These are phyloP conservation scores for Eulithis prunata DNA, from an alignment of 2,888 invertebrate species.

Conservation along the genomic window DNA sequence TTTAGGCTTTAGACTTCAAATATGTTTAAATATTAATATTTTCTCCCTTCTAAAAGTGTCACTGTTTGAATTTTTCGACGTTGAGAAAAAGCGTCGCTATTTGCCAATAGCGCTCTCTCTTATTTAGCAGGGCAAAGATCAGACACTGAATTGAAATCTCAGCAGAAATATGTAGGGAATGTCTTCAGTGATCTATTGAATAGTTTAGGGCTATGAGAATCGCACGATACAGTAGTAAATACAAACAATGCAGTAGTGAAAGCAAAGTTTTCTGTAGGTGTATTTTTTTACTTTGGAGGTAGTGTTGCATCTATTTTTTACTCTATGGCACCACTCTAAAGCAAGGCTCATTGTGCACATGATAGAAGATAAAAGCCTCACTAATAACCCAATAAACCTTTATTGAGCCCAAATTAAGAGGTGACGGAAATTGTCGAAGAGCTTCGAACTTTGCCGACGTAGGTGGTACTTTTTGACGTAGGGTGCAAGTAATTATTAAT, in stretches of 20 bases:
- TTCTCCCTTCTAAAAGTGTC: too few species aligned
- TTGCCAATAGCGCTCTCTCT: too few species aligned
- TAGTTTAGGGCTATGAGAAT: background rate
- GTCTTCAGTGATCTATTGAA: constrained; percentile 13
- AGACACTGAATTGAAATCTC: too few species aligned
- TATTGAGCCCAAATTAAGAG: constrained; percentile 62
- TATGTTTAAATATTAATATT: too few species aligned
- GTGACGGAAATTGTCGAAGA: constrained; percentile 56
- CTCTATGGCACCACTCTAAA: constrained; percentile 45
- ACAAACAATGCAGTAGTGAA: too few species aligned
- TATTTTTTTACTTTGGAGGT: constrained; percentile 14
- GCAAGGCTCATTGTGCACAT: constrained; percentile 60
- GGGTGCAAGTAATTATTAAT: constrained; percentile 51
- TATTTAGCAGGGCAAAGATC: too few species aligned
- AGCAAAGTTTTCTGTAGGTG: background rate
- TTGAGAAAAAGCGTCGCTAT: too few species aligned
- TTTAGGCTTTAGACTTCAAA: too few species aligned
- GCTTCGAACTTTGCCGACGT: constrained; percentile 50
- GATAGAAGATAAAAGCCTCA: constrained; percentile 60
- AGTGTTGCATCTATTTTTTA: constrained; percentile 25
- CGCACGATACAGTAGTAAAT: too few species aligned
- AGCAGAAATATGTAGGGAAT: too few species aligned
- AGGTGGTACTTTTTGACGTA: constrained; percentile 36
- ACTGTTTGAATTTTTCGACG: too few species aligned
- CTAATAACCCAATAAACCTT: constrained; percentile 65